Base-by-base conservation (phyloP, 2,797 vertebrate genomes). In the Sebastes steindachneri region DNA sequence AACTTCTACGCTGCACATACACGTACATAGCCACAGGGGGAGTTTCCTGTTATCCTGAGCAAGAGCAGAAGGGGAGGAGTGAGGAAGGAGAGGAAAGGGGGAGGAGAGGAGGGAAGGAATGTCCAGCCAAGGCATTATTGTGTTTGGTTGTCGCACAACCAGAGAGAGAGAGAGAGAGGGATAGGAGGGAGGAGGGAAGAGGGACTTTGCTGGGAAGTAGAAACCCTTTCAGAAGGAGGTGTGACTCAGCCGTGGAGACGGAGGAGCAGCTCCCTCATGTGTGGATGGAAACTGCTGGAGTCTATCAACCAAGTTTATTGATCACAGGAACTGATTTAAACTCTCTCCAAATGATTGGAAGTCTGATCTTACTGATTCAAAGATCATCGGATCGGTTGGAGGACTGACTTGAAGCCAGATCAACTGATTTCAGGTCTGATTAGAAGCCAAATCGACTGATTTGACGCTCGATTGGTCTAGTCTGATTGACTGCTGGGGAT, bases 31-130 rank as follows among this genome's bases (percentile, higher is more conserved):
- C 76, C 74, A 80, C 78, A 66, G 57, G 79, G 79, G 71, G 76
- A 78, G 88, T 86, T 91, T 92, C 89, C 87, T 90, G 91, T 88
- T 77, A 4, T 17, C 51, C 48, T 11, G 64, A 63, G 75, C 68
- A 54, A 78, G 9, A 71, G 35, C n/a, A 67, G 58, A 68, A 66
- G 54, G 68, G 82, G 83, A 75, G 85, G 82, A 71, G 84, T 60
- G 77, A 85, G 75, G 76, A 82, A 57, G 25, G 25, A 28, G n/a
- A n/a, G 14, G 25, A 41, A 41, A 29, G 68, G 66, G 29, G 54
- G 83, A n/a, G 45, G 45, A 51, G 84, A 82, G 51, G 37, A 79
- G 74, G 15, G 63, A 48, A 86, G 90, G 90, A 92, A 93, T 91
- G 91, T 84, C 88, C 2, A 80, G 79, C 70, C 9, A 15, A 76